Evolutionary conservation across 2,797 vertebrate species (phyloP).

Genomic region (Xenops minutus): DNA sequence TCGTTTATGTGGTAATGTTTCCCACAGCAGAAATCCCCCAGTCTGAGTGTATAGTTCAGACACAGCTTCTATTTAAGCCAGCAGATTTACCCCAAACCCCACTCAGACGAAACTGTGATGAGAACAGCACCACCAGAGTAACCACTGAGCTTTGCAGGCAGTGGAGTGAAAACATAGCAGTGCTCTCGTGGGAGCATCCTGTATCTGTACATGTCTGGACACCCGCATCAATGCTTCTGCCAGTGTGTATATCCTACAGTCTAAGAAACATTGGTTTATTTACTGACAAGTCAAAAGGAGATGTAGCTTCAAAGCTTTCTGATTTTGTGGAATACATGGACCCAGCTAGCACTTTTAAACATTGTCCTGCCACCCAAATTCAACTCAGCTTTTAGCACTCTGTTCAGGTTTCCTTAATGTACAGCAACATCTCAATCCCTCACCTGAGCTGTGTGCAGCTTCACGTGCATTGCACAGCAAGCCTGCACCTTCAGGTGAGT

Average conservation of each 20-base stretch:
- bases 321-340: neutral
- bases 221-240: rapidly evolving
- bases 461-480: neutral
- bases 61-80: neutral
- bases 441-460: neutral
- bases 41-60: neutral
- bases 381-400: neutral
- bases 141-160: neutral
- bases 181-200: rapidly evolving
- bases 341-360: neutral
- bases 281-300: neutral
- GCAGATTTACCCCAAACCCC: neutral
- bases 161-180: neutral
- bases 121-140: neutral
- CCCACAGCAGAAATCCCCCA: neutral
- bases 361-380: neutral
- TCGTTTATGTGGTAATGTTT: neutral
- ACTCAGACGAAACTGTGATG: neutral
- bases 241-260: neutral
- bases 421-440: neutral
- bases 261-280: neutral
- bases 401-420: neutral
- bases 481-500: rapidly evolving
- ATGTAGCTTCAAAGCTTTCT: neutral
- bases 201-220: neutral